Conservation (phyloP, 2,888 invertebrate species). For the Cynaeus angustus region DNA sequence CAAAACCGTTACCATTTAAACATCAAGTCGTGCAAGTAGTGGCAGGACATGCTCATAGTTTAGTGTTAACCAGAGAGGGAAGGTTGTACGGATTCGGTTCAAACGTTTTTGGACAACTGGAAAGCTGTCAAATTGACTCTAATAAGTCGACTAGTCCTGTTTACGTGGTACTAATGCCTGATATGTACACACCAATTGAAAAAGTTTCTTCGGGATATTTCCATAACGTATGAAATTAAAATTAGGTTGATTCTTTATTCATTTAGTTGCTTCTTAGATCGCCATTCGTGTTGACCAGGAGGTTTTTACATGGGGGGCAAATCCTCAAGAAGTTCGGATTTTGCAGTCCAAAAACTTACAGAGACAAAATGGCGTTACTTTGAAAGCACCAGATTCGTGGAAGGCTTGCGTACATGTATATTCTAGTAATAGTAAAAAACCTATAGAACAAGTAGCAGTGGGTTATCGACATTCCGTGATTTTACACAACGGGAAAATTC, state of each 20-base stretch:
- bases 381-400: conserved; percentile 63
- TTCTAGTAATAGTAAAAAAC: conserved; percentile 59
- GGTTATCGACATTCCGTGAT: conserved; percentile 87
- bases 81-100: conserved; percentile 82
- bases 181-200: conserved; percentile 70
- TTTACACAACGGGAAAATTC: conserved; percentile 66
- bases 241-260: neutral
- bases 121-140: conserved; percentile 70
- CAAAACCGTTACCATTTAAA: conserved; percentile 70
- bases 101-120: conserved; percentile 87
- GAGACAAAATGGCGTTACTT: conserved; percentile 55
- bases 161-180: conserved; percentile 72
- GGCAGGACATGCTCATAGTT: conserved; percentile 84
- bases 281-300: conserved; percentile 79
- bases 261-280: conserved; percentile 72
- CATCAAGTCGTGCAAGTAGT: conserved; percentile 72
- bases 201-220: conserved; percentile 82
- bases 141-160: conserved; percentile 78
- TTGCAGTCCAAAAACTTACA: conserved; percentile 71
- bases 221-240: conserved; percentile 78
- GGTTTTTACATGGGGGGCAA: conserved; percentile 85
- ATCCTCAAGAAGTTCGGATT: conserved; percentile 82
- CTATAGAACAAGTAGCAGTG: conserved; percentile 72
- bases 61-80: conserved; percentile 80
- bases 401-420: conserved; percentile 68